Evolutionary conservation across 2,113 vertebrate genomes (phyloP).

Genomic region (Pluvialis apricaria): DNA sequence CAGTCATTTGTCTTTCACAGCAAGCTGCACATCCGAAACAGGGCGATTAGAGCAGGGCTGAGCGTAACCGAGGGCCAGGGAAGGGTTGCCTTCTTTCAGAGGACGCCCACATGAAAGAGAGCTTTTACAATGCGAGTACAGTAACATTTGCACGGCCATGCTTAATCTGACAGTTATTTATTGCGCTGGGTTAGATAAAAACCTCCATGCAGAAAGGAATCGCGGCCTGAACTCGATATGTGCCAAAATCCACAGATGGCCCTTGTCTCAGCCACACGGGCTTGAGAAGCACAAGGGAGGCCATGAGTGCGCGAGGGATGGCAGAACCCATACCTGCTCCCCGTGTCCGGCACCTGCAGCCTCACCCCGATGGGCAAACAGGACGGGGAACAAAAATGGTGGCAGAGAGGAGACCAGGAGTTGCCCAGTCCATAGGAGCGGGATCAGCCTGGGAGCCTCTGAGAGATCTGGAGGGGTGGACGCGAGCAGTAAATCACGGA

Average conservation of each 20-base stretch:
- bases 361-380: fast-evolving
- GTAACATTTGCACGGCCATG: constrained; percentile 63
- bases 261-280: constrained; percentile 29
- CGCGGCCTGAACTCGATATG: neutral
- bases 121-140: constrained; percentile 58
- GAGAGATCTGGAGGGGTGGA: neutral
- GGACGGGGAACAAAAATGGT: neutral
- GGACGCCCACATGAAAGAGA: constrained; percentile 48
- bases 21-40: constrained; percentile 50
- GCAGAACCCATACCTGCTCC: neutral
- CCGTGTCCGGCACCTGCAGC: neutral
- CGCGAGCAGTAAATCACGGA: neutral
- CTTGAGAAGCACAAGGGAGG: neutral
- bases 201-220: constrained; percentile 41
- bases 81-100: constrained; percentile 51
- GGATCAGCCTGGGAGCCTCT: neutral
- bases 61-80: neutral
- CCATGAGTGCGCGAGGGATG: neutral
- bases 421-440: neutral
- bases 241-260: constrained; percentile 70
- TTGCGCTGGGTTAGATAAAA: constrained; percentile 54
- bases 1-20: constrained; percentile 60
- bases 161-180: constrained; percentile 73
- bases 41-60: constrained; percentile 29
- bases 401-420: neutral